A percentile compares a stretch with the other conserved stretches of the same genome.
These are phyloP conservation scores for Cygnus buccinator DNA, from an alignment of 2,113 vertebrate genomes.

Conservation along the genomic window DNA sequence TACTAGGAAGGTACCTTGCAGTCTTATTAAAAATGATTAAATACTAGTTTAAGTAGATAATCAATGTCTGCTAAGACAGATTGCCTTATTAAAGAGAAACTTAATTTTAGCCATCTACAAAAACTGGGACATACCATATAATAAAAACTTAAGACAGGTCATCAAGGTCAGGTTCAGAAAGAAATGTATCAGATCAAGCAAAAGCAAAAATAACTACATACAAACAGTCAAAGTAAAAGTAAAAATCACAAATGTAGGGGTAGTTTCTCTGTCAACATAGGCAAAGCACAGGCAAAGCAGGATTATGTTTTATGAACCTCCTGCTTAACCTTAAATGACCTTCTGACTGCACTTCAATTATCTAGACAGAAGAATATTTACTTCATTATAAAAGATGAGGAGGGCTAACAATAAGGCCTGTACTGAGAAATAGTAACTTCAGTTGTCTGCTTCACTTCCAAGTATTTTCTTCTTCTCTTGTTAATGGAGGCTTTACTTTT, in stretches of 20 bases:
- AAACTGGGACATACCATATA: background rate
- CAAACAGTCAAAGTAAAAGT: background rate
- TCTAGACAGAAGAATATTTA: background rate
- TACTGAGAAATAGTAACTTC: background rate
- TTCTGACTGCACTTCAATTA: background rate
- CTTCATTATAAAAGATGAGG: background rate
- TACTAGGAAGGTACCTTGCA: constrained; percentile 23
- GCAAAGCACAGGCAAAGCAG: background rate
- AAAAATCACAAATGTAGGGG: background rate
- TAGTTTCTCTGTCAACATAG: background rate
- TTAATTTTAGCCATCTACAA: constrained; percentile 42
- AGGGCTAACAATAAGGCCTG: background rate
- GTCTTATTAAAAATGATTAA: constrained; percentile 39
- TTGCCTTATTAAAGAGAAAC: constrained; percentile 55
- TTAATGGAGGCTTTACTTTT: background rate
- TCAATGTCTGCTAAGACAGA: constrained; percentile 52
- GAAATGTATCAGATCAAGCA: background rate
- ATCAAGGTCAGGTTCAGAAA: background rate
- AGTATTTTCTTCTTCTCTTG: background rate
- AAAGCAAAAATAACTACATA: background rate
- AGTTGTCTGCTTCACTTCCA: background rate
- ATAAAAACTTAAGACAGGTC: background rate
- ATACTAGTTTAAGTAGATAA: constrained; percentile 57
- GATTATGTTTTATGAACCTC: background rate
- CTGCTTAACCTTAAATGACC: background rate